Evolutionary conservation across 37 sponge, comb jelly and placozoan species (phyloP).

Genomic region (Ephydatia muelleri): DNA sequence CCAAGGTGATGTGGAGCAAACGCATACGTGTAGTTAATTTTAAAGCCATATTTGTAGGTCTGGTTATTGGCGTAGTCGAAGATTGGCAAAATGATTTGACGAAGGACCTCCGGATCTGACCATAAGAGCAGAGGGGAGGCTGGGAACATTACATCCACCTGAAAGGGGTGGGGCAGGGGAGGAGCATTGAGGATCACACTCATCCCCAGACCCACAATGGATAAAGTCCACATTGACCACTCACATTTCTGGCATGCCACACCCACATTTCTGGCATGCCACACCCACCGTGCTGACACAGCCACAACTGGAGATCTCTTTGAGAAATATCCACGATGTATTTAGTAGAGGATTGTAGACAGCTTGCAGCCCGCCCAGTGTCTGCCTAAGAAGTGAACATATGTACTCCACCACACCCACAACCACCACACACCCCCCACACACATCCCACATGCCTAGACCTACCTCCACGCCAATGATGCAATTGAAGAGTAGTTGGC

Average conservation of each 20-base stretch:
- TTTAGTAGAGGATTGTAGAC: constrained; percentile 63
- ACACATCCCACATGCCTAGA: neutral
- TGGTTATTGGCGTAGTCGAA: constrained; percentile 79
- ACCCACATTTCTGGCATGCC: too few species aligned
- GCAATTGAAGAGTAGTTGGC: constrained; percentile 64
- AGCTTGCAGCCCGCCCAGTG: constrained; percentile 49
- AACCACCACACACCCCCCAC: neutral
- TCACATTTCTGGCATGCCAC: too few species aligned
- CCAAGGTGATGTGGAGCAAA: constrained; percentile 88
- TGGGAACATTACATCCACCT: constrained; percentile 81
- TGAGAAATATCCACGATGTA: constrained; percentile 73
- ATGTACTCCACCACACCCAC: neutral
- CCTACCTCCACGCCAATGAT: constrained; percentile 73
- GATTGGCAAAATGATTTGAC: constrained; percentile 44
- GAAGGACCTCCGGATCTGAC: constrained; percentile 16
- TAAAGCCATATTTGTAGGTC: constrained; percentile 57
- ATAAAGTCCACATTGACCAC: neutral
- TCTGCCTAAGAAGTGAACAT: constrained; percentile 38
- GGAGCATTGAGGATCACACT: neutral
- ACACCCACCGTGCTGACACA: constrained; percentile 71
- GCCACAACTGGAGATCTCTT: constrained; percentile 86
- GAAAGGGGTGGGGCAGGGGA: neutral
- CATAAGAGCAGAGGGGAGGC: constrained; percentile 69
- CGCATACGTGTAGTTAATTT: constrained; percentile 52
- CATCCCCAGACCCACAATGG: neutral